Evolutionary conservation across 2,797 vertebrate genomes (phyloP), one percentile per base, ranked within the genome.

Genomic region (Xenentodon cancila): DNA sequence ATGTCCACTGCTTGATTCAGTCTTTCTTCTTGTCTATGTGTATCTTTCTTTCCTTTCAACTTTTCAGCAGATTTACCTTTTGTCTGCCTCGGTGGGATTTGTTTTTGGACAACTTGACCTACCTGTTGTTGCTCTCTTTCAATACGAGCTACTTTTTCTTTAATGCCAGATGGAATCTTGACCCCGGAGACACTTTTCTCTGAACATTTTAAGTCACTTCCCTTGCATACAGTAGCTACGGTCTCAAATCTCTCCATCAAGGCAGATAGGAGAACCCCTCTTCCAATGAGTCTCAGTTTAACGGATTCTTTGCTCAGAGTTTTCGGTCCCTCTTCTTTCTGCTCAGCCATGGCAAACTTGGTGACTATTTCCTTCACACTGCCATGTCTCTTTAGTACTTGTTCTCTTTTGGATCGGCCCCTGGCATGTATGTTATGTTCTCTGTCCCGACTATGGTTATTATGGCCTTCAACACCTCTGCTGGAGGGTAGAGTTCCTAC

Each of bases 191-290:
- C 27, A 45, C 8, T 86, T 49, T 74, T 64, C 7, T 48, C 56
- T 60, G 0, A 88, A 79, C 34, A 72, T n/a, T 77, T 90, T 1
- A 90, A 70, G 40, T 94, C 88, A 17, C 71, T 58, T 37, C 83
- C 79, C 0, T 90, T 93, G 46, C 81, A 77, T 7, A 95, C 81
- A 32, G 82, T 78, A n/a, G 90, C 74, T 0, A 86, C 88, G 59
- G 86, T 89, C 71, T 97, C 96, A 73, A 97, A 96, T 47, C 71
- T 93, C 42, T 93, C 93, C 83, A 93, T 95, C 62, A 97, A 71
- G 25, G 79, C 91, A 20, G 90, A 87, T 5, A 96, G 77, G 21
- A 94, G 63, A 0, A 88, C 75, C 49, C 88, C 89, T 81, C 21
- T 92, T 66, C 86, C 77, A 3, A 84, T 68, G 7, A 57, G 53